phyloP scores from a whole-genome alignment of 2,113 vertebrate genomes.

The Chiloscyllium plagiosum region DNA sequence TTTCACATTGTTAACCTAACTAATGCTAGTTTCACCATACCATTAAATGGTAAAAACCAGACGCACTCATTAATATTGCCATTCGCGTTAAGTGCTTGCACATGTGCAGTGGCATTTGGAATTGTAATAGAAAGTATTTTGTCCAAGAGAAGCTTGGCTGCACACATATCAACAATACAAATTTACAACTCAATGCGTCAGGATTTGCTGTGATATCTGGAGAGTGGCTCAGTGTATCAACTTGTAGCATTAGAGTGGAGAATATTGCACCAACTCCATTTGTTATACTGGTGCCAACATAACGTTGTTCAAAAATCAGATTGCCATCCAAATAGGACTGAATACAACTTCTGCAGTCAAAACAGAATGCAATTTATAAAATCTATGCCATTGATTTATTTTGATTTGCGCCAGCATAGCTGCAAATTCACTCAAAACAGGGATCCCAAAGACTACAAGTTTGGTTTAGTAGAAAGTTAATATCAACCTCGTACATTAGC shows the following conservation, averaged over 20 bases:
- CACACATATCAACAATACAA: too few relatives aligned
- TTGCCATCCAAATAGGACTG: neutral
- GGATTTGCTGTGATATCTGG: neutral
- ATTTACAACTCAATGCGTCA: neutral
- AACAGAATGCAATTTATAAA: neutral
- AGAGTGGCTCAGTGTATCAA: neutral
- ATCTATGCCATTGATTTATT: neutral
- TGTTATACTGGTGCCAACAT: neutral
- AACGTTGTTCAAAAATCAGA: neutral
- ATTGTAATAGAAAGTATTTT: neutral
- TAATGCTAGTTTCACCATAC: neutral
- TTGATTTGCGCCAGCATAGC: neutral
- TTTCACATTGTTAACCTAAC: neutral
- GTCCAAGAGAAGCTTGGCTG: neutral
- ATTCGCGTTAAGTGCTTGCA: neutral
- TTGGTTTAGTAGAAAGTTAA: neutral
- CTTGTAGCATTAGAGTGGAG: neutral
- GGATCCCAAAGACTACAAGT: neutral
- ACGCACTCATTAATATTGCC: neutral
- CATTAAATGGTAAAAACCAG: neutral
- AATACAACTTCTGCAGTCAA: neutral
- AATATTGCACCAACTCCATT: neutral
- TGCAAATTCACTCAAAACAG: neutral
- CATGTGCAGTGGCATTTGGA: neutral
- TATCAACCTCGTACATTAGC: neutral